Base-by-base conservation (phyloP, 2,113 vertebrate species). In the Megaceryle maxima region DNA sequence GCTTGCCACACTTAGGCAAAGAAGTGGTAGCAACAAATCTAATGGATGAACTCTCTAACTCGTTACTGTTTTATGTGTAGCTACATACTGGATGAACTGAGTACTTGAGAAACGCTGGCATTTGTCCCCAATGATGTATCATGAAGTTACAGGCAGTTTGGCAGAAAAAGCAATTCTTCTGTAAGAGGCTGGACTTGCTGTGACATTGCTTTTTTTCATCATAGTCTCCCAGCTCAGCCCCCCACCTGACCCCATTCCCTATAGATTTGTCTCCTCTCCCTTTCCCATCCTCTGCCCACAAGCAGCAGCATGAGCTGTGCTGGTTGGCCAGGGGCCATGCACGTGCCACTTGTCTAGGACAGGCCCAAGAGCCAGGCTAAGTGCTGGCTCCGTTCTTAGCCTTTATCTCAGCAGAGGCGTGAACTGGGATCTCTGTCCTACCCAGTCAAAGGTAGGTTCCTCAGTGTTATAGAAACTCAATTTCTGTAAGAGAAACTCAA, bases 401-500 rank as follows among this genome's bases (percentile, higher is more conserved):
- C 73, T 72, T 83, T 44, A n/a, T 83, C 41, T 86, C 57, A 68
- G 66, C 76, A 84, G 69, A 84, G 81, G 48, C 8, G 1, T 25
- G 39, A 84, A 31, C 62, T 55, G 73, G 67, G 62, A 74, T 41
- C 70, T 84, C 83, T 85, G 74, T 87, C 83, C 74, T 84, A 31
- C 74, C 68, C 66, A 73, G 41, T 91, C 77, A 81, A 92, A 89
- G 60, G 87, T 18, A 82, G 35, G 16, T 66, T 95, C 0, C 0
- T 62, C 6, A 13, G 5, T 73, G 66, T 60, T 53, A 69, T 0
- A 72, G 56, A 91, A 94, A 92, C 69, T 92, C 86, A 88, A 63
- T 97, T 93, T 95, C 86, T 84, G 0, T 81, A 90, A 1, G 6
- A 94, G 92, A 76, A 95, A 96, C 78, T 89, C 94, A 90, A 56